A percentile compares a stretch with the other conserved stretches of the same genome.
Evolutionary conservation across 2,113 vertebrate genomes (phyloP).

Genomic region (Fregata magnificens): DNA sequence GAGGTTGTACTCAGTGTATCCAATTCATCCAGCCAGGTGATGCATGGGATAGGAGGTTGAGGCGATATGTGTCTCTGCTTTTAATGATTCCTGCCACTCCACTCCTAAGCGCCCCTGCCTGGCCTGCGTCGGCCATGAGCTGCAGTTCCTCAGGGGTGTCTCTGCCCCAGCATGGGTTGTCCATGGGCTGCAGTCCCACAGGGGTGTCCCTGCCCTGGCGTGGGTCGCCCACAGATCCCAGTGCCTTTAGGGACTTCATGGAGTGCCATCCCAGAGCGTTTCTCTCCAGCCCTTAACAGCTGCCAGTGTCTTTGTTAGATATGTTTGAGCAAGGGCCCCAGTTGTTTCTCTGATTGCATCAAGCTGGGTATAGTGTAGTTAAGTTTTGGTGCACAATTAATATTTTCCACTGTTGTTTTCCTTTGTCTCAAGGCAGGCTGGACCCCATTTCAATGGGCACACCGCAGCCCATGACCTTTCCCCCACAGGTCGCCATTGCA

Average conservation of each 20-base stretch:
- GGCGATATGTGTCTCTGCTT: neutral
- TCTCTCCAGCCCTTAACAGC: neutral
- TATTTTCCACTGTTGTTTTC: neutral
- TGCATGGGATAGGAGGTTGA: rapidly evolving
- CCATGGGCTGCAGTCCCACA: neutral
- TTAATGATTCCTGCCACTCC: neutral
- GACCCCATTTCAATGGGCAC: neutral
- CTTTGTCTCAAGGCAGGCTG: neutral
- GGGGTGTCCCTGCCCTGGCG: neutral
- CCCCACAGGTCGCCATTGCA: too few relatives aligned
- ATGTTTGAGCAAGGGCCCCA: neutral
- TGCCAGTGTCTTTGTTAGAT: neutral
- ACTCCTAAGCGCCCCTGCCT: neutral
- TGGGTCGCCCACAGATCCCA: neutral
- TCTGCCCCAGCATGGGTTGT: too few relatives aligned
- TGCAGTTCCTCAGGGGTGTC: too few relatives aligned
- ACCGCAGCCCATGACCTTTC: neutral
- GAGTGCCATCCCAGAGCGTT: neutral
- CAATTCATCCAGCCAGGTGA: neutral
- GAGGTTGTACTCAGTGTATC: neutral
- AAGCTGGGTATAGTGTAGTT: neutral
- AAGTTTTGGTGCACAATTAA: neutral
- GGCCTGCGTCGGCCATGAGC: too few relatives aligned
- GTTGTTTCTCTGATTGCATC: neutral
- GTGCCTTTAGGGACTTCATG: neutral